phyloP scores from a whole-genome alignment of 2,888 invertebrate species.

The Xestia xanthographa region DNA sequence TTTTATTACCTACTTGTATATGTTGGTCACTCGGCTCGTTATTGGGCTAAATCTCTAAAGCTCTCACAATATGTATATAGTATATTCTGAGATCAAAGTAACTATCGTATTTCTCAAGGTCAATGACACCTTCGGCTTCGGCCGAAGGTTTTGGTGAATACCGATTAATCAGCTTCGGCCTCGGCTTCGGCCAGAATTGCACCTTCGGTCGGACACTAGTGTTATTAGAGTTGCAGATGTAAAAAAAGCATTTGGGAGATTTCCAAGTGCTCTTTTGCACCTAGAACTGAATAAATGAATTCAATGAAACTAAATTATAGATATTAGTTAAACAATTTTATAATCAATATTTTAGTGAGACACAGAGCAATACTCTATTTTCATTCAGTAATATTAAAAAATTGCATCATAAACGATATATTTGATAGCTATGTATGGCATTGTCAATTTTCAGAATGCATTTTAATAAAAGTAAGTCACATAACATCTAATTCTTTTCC shows the following conservation, averaged over 20 bases:
- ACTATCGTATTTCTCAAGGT: too few species aligned
- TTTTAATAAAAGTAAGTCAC: background rate
- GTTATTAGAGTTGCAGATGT: background rate
- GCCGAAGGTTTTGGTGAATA: too few species aligned
- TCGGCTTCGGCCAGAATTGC: too few species aligned
- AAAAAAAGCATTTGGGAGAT: background rate
- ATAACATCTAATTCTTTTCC: conserved; percentile 7
- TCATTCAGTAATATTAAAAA: background rate
- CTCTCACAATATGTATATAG: too few species aligned
- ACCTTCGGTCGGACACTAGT: too few species aligned
- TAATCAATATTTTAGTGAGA: background rate
- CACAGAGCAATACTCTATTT: background rate
- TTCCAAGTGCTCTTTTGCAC: background rate
- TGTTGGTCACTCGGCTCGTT: too few species aligned
- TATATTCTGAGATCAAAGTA: too few species aligned
- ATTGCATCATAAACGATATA: background rate
- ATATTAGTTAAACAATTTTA: background rate
- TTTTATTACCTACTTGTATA: too few species aligned
- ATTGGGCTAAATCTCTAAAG: too few species aligned
- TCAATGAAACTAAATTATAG: background rate
- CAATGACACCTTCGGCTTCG: too few species aligned
- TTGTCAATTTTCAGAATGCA: background rate
- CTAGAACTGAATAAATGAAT: background rate
- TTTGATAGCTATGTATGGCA: background rate
- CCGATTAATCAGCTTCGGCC: too few species aligned